Conservation (phyloP, 1,140 invertebrate species). For the Cydia fagiglandana region DNA sequence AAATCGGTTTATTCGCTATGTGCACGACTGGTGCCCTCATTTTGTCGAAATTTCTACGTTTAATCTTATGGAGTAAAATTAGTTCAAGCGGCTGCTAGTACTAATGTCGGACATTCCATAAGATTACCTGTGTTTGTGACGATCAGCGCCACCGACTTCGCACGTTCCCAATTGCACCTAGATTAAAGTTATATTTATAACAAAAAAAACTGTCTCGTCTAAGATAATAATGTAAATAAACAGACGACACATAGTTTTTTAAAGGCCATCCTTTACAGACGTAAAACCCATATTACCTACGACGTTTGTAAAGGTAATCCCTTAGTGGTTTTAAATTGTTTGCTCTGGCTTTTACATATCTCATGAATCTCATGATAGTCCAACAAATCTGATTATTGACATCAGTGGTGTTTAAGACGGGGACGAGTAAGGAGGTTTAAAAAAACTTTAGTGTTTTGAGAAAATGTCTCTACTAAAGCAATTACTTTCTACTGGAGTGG, state of each 20-base stretch:
- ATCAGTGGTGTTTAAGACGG: not conserved
- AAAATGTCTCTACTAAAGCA: conserved; percentile 13
- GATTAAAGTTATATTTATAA: not conserved
- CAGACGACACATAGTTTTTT: too few species aligned
- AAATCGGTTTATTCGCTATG: too few species aligned
- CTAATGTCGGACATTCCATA: too few species aligned
- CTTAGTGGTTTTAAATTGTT: conserved; percentile 4
- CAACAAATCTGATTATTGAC: not conserved
- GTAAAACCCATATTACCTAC: not conserved
- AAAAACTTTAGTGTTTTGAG: not conserved
- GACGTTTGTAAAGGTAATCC: not conserved
- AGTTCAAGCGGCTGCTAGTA: too few species aligned
- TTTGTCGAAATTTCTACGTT: too few species aligned
- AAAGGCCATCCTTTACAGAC: too few species aligned
- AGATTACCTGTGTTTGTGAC: too few species aligned
- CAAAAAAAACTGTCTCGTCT: not conserved
- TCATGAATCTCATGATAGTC: not conserved
- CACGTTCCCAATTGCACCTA: too few species aligned
- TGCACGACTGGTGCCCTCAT: too few species aligned
- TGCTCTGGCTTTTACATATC: not conserved
- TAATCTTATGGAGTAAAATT: too few species aligned
- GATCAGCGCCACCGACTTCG: too few species aligned
- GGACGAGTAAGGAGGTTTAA: not conserved
- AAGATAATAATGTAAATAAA: not conserved
- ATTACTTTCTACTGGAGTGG: not conserved